Evolutionary conservation across 2,797 vertebrate species (phyloP).

Genomic region (Scyliorhinus canicula): DNA sequence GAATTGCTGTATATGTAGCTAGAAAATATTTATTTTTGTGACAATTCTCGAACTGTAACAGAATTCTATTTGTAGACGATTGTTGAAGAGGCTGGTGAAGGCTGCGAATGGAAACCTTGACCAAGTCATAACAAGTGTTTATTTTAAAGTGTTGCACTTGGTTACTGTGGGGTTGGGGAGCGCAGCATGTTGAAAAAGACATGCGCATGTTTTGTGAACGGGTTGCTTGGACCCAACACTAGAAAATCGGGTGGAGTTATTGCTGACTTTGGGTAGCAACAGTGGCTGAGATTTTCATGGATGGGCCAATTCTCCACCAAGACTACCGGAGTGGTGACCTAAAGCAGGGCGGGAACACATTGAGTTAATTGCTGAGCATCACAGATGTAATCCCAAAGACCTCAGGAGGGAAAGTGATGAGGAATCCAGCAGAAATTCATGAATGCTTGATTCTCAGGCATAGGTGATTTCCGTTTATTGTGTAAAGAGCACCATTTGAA

Average conservation of each 20-base stretch:
- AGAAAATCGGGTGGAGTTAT: background rate
- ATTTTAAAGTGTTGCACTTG: background rate
- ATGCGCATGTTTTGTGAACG: background rate
- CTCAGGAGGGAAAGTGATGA: background rate
- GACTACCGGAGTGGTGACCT: background rate
- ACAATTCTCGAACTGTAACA: background rate
- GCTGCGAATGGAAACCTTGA: background rate
- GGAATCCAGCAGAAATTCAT: background rate
- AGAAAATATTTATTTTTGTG: constrained; percentile 11
- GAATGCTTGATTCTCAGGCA: background rate
- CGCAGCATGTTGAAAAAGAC: background rate
- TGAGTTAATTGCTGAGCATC: background rate
- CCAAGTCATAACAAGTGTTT: background rate
- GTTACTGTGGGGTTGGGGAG: background rate
- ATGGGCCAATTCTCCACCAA: background rate
- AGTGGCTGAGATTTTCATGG: background rate
- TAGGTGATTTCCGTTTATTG: too few relatives aligned
- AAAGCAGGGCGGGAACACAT: background rate
- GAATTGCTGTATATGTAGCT: background rate
- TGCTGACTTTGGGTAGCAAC: background rate
- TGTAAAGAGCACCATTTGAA: background rate
- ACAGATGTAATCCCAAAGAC: background rate
- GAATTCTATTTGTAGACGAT: background rate
- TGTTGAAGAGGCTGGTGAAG: background rate
- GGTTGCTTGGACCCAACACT: background rate